phyloP scores from a whole-genome alignment of 2,888 invertebrate genomes.

The Tanypteryx hageni region DNA sequence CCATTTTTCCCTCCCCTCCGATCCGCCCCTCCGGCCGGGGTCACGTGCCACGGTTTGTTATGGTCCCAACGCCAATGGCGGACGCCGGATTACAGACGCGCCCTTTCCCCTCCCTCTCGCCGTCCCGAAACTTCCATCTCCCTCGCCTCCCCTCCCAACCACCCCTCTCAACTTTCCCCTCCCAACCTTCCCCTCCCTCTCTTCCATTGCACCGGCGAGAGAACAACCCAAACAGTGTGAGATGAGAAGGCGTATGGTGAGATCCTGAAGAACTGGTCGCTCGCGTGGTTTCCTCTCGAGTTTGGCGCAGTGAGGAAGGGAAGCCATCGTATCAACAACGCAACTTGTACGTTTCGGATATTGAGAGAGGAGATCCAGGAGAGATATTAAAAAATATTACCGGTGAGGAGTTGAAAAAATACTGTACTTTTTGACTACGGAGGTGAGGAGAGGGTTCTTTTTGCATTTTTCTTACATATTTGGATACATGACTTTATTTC shows the following conservation, averaged over 20 bases:
- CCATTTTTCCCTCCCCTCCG: background rate
- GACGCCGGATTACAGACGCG: background rate
- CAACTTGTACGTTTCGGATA: background rate
- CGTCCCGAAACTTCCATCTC: no score
- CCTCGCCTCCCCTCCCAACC: background rate
- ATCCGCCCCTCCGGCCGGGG: background rate
- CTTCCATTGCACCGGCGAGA: background rate
- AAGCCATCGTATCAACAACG: background rate
- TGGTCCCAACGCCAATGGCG: slow-evolving; percentile 59
- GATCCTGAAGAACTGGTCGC: background rate
- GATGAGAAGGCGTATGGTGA: background rate
- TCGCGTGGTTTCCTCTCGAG: background rate
- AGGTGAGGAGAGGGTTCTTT: no score
- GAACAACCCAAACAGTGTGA: slow-evolving; percentile 40
- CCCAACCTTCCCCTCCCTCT: background rate
- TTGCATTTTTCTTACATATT: no score
- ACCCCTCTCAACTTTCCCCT: background rate
- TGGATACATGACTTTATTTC: background rate
- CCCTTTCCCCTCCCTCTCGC: background rate
- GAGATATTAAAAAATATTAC: background rate
- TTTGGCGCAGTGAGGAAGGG: background rate
- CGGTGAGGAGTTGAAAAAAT: no score
- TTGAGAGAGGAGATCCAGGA: background rate
- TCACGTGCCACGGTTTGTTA: slow-evolving; percentile 60
- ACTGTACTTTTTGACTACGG: no score